Evolutionary conservation across 2,113 vertebrate genomes (phyloP).

Genomic region (Microtus ochrogaster): DNA sequence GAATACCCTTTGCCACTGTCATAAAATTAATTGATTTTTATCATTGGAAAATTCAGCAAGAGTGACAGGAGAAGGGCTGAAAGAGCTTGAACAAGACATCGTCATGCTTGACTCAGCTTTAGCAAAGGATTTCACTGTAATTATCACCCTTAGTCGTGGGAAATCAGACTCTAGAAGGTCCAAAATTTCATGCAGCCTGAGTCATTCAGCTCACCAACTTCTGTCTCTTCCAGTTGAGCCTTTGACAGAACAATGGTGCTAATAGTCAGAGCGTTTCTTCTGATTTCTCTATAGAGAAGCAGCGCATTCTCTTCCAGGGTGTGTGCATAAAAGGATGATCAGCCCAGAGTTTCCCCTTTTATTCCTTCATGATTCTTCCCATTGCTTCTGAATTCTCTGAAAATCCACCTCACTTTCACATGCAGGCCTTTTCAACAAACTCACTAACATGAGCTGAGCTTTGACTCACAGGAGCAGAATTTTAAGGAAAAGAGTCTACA

Average conservation of each 20-base stretch:
- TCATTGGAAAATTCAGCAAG: background rate
- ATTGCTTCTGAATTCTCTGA: background rate
- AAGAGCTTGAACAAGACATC: background rate
- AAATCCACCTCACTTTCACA: background rate
- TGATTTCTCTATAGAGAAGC: background rate
- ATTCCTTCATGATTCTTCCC: background rate
- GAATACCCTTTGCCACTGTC: background rate
- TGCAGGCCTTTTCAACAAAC: background rate
- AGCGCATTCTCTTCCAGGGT: background rate
- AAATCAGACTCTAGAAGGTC: background rate
- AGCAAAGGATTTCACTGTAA: background rate
- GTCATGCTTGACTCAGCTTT: background rate
- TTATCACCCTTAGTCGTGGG: background rate
- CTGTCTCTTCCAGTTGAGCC: background rate
- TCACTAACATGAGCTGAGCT: background rate
- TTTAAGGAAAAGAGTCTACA: background rate
- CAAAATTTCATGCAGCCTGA: background rate
- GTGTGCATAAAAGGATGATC: background rate
- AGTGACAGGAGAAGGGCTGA: conserved; percentile 11
- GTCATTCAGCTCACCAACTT: background rate
- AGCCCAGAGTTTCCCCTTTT: background rate
- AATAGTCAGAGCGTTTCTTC: background rate
- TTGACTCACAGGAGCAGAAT: background rate
- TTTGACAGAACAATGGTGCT: conserved; percentile 6
- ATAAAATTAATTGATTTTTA: conserved; percentile 24